phyloP scores from a whole-genome alignment of 2,888 invertebrate species.

The Drosophila paranaensis region DNA sequence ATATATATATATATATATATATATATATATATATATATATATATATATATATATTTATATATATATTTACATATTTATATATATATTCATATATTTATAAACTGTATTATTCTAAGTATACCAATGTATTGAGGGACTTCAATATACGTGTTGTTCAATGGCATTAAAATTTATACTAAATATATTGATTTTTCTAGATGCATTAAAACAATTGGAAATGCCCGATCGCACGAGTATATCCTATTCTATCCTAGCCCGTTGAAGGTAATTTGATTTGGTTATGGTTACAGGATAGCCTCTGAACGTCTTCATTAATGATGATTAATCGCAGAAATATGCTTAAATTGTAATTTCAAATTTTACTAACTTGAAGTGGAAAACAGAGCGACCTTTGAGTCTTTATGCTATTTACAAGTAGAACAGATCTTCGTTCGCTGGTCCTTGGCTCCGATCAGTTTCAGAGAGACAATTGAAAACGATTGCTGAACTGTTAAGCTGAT shows the following conservation, averaged over 20 bases:
- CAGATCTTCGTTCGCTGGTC: slow-evolving; percentile 58
- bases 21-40: too few relatives aligned
- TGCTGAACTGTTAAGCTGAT: slow-evolving; percentile 34
- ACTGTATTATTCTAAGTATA: slow-evolving; percentile 45
- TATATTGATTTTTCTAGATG: slow-evolving; percentile 48
- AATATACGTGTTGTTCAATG: slow-evolving; percentile 33
- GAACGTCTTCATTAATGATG: slow-evolving; percentile 33
- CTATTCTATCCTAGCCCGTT: slow-evolving; percentile 13
- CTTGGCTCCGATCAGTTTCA: slow-evolving; percentile 20
- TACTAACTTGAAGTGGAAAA: slow-evolving; percentile 51
- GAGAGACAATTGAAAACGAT: slow-evolving; percentile 9
- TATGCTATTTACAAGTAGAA: slow-evolving; percentile 80
- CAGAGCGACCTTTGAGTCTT: slow-evolving; percentile 28
- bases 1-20: too few relatives aligned
- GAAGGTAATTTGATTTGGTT: slow-evolving; percentile 33
- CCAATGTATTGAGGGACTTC: slow-evolving; percentile 36
- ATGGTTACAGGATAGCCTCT: slow-evolving; percentile 56
- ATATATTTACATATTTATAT: too few relatives aligned
- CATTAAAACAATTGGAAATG: slow-evolving; percentile 49
- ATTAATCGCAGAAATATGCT: slow-evolving; percentile 51
- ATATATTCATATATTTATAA: slow-evolving; percentile 20
- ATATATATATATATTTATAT: too few relatives aligned
- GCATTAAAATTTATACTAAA: slow-evolving; percentile 58
- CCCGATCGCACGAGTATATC: slow-evolving; percentile 15
- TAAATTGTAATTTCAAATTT: slow-evolving; percentile 45